Conservation (phyloP, 2,113 vertebrate species). For the Hippoglossus stenolepis region DNA sequence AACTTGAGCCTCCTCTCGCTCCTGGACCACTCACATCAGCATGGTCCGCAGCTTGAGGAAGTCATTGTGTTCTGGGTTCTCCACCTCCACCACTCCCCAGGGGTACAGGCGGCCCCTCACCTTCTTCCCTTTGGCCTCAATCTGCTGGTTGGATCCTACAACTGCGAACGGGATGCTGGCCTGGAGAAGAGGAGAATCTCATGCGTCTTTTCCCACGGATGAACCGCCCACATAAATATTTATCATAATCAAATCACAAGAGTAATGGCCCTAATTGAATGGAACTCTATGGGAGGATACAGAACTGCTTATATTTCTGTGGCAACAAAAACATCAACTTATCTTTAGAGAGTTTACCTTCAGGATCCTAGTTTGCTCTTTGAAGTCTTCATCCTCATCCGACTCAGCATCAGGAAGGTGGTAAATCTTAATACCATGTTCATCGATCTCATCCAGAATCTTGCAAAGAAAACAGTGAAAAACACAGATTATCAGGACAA, state of each 20-base stretch:
- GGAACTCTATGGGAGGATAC: neutral
- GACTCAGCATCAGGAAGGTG: slow-evolving; percentile 98
- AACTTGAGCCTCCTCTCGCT: neutral
- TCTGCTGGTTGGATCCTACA: slow-evolving; percentile 97
- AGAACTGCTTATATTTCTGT: neutral
- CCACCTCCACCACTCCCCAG: slow-evolving; percentile 98
- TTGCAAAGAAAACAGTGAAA: slow-evolving; percentile 56
- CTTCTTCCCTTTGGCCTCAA: slow-evolving; percentile 99
- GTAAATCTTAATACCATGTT: slow-evolving; percentile 98
- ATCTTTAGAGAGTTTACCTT: slow-evolving; percentile 82
- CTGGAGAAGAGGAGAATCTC: slow-evolving; percentile 69
- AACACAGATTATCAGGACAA: neutral
- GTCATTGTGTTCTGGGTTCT: slow-evolving; percentile 98
- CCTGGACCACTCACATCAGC: slow-evolving; percentile 89
- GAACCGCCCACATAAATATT: neutral
- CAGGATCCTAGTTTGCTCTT: slow-evolving; percentile 96
- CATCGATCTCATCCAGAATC: slow-evolving; percentile 98
- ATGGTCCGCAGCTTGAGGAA: slow-evolving; percentile 98
- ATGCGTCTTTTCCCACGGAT: neutral
- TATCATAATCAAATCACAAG: neutral
- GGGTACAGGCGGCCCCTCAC: slow-evolving; percentile 97
- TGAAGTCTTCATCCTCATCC: slow-evolving; percentile 98
- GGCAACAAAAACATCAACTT: neutral
- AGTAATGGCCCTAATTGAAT: no score
- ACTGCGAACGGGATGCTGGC: slow-evolving; percentile 97